These are phyloP conservation scores for Epirrhoe tristata DNA, from an alignment of 2,888 invertebrate species.

Conservation along the genomic window DNA sequence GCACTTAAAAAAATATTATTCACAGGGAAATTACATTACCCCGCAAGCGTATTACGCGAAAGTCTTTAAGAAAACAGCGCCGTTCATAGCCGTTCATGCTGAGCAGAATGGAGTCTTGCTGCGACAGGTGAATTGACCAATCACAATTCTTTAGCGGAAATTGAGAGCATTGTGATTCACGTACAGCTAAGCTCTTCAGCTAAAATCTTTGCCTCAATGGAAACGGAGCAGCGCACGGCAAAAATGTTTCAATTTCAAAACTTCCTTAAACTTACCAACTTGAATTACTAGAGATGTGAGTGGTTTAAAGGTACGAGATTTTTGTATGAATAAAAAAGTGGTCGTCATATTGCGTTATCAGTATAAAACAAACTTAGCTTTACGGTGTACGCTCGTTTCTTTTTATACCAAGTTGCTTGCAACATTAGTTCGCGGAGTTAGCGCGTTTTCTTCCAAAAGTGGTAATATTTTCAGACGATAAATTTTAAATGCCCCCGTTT, in stretches of 20 bases:
- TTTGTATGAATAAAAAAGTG: background rate
- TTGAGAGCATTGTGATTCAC: no score
- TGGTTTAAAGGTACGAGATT: background rate
- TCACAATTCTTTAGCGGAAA: no score
- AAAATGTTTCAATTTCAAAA: no score
- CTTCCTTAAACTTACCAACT: no score
- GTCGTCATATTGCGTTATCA: constrained; percentile 13
- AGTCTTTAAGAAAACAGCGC: constrained; percentile 1
- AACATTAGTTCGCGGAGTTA: constrained; percentile 72
- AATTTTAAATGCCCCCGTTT: constrained; percentile 75
- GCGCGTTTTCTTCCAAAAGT: constrained; percentile 67
- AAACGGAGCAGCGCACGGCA: no score
- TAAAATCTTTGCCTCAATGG: no score
- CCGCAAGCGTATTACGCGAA: constrained; percentile 57
- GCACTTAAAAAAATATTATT: constrained; percentile 56
- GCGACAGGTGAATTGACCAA: no score
- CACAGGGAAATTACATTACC: constrained; percentile 61
- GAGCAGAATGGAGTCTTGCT: background rate
- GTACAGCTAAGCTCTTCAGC: no score
- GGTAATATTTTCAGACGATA: constrained; percentile 78
- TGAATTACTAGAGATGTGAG: no score
- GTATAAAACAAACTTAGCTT: constrained; percentile 2
- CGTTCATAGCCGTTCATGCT: constrained; percentile 3
- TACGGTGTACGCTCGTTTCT: constrained; percentile 54
- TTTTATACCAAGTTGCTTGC: constrained; percentile 66